phyloP scores from a whole-genome alignment of 2,797 vertebrate genomes.

The Pygocentrus nattereri region DNA sequence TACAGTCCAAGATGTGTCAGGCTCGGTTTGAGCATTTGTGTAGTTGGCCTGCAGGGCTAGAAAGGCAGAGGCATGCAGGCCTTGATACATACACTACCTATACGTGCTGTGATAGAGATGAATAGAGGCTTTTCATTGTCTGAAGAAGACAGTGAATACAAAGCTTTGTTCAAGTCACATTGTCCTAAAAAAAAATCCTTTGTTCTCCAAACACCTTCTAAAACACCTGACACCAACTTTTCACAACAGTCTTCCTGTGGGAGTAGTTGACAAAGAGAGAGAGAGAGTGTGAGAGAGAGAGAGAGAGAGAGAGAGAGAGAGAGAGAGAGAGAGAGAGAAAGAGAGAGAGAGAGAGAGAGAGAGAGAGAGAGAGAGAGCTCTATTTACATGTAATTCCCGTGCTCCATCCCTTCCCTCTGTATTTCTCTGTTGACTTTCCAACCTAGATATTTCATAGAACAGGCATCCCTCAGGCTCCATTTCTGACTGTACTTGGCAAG shows the following conservation, averaged over 20 bases:
- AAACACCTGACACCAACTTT: conserved; percentile 18
- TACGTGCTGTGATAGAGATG: not conserved
- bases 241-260: conserved; percentile 21
- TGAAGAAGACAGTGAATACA: not conserved
- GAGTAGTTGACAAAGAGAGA: not conserved
- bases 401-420: not conserved
- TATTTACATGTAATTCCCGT: not conserved
- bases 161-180: not conserved
- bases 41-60: not conserved
- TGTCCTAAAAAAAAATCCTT: not conserved
- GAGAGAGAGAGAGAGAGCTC: not conserved
- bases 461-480: too few species aligned
- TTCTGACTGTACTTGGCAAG: too few species aligned
- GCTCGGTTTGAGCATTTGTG: not conserved
- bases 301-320: conserved; percentile 1
- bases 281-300: conserved; percentile 3
- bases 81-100: not conserved
- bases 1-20: not conserved
- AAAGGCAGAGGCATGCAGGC: not conserved
- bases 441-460: not conserved
- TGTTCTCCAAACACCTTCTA: conserved; percentile 16
- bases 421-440: not conserved
- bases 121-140: not conserved
- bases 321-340: conserved; percentile 1
- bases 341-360: not conserved